Evolutionary conservation across 2,797 vertebrate genomes (phyloP).

Genomic region (Cynodonichthys magdalenae): DNA sequence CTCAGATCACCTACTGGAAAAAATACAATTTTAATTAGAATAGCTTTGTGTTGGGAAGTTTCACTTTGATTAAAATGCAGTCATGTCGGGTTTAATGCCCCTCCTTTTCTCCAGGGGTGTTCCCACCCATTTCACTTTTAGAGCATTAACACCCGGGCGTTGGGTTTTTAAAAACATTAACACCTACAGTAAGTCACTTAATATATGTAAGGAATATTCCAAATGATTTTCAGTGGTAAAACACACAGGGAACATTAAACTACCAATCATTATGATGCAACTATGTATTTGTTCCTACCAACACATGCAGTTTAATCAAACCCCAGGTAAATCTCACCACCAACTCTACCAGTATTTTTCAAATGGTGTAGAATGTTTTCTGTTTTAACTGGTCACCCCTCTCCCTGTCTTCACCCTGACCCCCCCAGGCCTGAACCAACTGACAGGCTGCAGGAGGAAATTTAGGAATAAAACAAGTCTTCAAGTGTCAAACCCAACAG

Average conservation of each 20-base stretch:
- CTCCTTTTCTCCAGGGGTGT: no score
- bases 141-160: no score
- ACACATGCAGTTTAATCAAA: not conserved
- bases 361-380: slow-evolving; percentile 10
- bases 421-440: slow-evolving; percentile 3
- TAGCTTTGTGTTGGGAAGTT: no score
- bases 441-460: slow-evolving; percentile 15
- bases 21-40: no score
- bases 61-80: no score
- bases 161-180: no score
- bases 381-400: slow-evolving; percentile 12
- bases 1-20: no score
- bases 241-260: slow-evolving; percentile 16
- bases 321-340: slow-evolving; percentile 9
- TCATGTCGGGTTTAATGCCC: no score
- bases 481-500: not conserved
- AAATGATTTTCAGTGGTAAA: not conserved
- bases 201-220: no score
- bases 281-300: not conserved
- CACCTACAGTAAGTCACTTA: no score
- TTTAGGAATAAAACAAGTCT: not conserved
- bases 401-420: not conserved
- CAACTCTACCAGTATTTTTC: slow-evolving; percentile 6
- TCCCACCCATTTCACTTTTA: no score
- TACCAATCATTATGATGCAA: slow-evolving; percentile 7